Evolutionary conservation across 2,113 vertebrate species (phyloP), one percentile per base, ranked within the genome.

Genomic region (Macquaria ambigua): DNA sequence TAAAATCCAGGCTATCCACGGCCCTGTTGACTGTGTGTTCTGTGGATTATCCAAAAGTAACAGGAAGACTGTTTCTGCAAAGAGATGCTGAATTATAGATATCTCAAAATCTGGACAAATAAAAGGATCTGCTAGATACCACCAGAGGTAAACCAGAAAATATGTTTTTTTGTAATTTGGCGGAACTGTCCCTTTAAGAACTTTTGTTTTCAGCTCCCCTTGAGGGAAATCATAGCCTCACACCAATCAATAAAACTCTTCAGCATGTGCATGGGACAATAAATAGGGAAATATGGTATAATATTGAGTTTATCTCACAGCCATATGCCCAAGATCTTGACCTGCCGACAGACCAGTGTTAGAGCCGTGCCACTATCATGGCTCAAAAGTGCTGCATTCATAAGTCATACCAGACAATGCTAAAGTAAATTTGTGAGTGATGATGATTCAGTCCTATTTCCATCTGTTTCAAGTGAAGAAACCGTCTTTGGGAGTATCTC

Each of bases 391-490:
- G 21, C 23, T 10, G 39, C n/a, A 37, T 79, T 59, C 53, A 50
- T 31, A 52, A 34, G 10, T 69, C 77, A 76, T 20, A 62, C 3
- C 59, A 79, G 41, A 68, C 31, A 28, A 77, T 18, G 18, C 15
- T 63, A 20, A 72, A 46, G 68, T 75, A 75, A 81, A 67, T 20
- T 21, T 20, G 25, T 84, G 61, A 82, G 71, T 52, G 43, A 71
- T 79, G 28, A 56, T 87, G 75, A 88, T 66, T 82, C 82, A 70
- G 43, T 20, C 46, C 3, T 20, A 5, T 73, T 77, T 70, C 77
- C 56, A 59, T 85, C 87, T 91, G 90, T 73, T 92, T 87, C 31
- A 28, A 15, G 59, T 90, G 80, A 81, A 8, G 70, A 66, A 82
- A 39, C 5, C 0, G 12, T 80, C 23, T 25, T 5, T 0, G 67